These are phyloP conservation scores for Panulirus ornatus DNA, from an alignment of 1,140 invertebrate genomes.

Conservation along the genomic window DNA sequence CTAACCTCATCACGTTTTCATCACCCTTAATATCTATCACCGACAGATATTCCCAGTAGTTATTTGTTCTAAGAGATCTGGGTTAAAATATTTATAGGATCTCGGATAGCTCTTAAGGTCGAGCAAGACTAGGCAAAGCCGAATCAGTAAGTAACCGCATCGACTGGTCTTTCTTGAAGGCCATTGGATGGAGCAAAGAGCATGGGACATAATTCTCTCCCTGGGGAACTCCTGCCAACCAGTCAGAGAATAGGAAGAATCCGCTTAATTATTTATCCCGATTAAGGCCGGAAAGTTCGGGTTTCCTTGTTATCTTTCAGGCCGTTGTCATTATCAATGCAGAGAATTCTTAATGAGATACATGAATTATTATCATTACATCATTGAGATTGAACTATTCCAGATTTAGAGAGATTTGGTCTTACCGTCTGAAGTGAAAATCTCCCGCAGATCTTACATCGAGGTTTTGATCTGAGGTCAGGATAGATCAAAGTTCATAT, in stretches of 20 bases:
- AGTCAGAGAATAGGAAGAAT: conserved; percentile 12
- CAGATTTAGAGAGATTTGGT: no score
- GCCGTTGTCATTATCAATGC: conserved; percentile 7
- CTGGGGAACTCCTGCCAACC: neutral
- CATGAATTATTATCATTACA: conserved; percentile 31
- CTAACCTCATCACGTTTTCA: conserved; percentile 34
- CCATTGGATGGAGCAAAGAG: conserved; percentile 17
- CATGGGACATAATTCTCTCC: conserved; percentile 19
- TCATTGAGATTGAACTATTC: neutral
- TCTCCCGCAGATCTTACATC: no score
- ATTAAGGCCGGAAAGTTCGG: conserved; percentile 16
- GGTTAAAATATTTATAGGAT: conserved; percentile 35
- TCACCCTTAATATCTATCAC: neutral
- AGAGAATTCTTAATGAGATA: conserved; percentile 3
- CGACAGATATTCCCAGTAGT: neutral
- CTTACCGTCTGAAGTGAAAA: no score
- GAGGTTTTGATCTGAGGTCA: no score
- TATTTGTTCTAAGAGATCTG: conserved; percentile 1
- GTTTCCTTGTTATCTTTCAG: conserved; percentile 25
- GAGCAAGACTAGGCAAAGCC: conserved; percentile 15
- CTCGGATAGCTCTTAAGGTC: conserved; percentile 17
- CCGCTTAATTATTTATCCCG: conserved; percentile 21
- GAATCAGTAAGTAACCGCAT: neutral
- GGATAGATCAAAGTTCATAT: no score
- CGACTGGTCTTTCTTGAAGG: conserved; percentile 13